Conservation (phyloP, 1,140 invertebrate species). For the Procambarus clarkii region DNA sequence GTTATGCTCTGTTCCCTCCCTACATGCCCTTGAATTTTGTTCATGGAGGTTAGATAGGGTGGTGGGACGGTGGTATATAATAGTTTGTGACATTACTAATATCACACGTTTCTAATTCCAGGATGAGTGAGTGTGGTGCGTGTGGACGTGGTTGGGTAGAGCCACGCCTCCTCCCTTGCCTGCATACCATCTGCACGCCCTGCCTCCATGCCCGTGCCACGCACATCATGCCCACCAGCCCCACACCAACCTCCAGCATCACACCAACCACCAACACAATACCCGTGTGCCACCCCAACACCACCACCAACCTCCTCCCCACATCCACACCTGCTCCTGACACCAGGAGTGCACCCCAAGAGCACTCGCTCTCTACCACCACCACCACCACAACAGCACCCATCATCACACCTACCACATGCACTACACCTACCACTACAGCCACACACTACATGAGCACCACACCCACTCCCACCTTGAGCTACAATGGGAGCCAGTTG, state of each 20-base stretch:
- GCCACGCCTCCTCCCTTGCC: conserved; percentile 57
- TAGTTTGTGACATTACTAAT: no score
- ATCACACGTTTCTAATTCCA: not conserved
- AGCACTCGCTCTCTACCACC: not conserved
- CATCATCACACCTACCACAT: not conserved
- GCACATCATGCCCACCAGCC: conserved; percentile 24
- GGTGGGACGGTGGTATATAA: no score
- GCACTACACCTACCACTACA: not conserved
- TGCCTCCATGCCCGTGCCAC: conserved; percentile 58
- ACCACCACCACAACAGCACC: not conserved
- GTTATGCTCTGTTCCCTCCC: no score
- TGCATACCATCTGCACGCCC: conserved; percentile 59
- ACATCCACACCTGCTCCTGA: not conserved
- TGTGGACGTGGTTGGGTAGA: conserved; percentile 60
- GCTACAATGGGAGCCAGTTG: not conserved
- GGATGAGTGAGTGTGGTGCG: conserved; percentile 63
- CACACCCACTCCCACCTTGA: conserved; percentile 1
- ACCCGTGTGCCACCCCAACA: not conserved
- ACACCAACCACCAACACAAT: no score
- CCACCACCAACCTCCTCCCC: not conserved
- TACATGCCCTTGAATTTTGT: no score
- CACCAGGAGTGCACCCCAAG: conserved; percentile 30
- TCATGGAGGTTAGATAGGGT: no score
- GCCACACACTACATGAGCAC: not conserved
- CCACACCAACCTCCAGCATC: not conserved